Evolutionary conservation across 2,888 invertebrate species (phyloP), one percentile per base, ranked within the genome.

Genomic region (Eudasyphora cyanicolor): DNA sequence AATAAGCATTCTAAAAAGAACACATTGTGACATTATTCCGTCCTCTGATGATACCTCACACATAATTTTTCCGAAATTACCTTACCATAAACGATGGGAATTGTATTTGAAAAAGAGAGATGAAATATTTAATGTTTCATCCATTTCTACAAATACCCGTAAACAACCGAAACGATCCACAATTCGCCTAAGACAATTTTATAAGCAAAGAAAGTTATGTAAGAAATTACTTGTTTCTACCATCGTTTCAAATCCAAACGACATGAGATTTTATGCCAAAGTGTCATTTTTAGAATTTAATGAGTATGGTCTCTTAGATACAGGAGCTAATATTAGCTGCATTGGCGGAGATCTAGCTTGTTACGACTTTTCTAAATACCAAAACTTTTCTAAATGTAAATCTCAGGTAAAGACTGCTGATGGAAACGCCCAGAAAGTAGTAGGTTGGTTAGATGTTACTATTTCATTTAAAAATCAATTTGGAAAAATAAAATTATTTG

Each of bases 81-180:
- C 73, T 19, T 64, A 35, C 14, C 78, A 79, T 21, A 64, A 73
- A 38, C 32, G 78, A 4, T 64, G 24, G 71, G 51, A 49, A 49
- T 12, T 51, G 24, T 64, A 76, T 19, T 12, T 32, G 1, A 19
- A 27, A 21, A 64, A 19, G 19, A 12, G 64, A n/a, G 67, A 64
- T 19, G 27, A 24, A 21, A 42, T 75, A 8, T 75, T 75, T 45
- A 42, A 60, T 38, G 27, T 60, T 10, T 29, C n/a, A 14, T 2
- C 74, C 5, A 38, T 60, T 27, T 14, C 21, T 12, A 10, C 0
- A 10, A 45, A 45, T n/a, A 0, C 21, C 0, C 2, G 10, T 2
- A 51, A 71, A 1, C 42, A 62, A 3, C 42, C 60, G 0, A 75
- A 75, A 45, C 24, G 60, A 6, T 62, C 62, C 6, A 75, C 60